Evolutionary conservation across 2,888 invertebrate species (phyloP).

Genomic region (Chydorus sphaericus): DNA sequence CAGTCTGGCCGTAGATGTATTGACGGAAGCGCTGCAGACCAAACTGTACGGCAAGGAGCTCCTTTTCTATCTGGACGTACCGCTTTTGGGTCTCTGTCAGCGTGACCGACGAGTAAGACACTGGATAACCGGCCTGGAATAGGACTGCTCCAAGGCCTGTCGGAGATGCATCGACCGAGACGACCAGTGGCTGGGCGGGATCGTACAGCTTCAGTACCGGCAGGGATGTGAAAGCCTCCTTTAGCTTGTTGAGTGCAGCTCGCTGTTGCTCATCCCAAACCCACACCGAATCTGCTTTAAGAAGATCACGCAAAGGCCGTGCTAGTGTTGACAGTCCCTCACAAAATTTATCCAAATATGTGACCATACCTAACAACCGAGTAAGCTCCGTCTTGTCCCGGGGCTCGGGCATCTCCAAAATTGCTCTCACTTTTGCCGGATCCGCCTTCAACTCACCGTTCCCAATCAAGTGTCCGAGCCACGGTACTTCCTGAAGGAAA

Average conservation of each 20-base stretch:
- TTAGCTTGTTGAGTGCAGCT: not conserved
- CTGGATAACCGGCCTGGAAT: slow-evolving; percentile 24
- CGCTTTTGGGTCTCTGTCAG: slow-evolving; percentile 26
- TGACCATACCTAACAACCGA: slow-evolving; percentile 1
- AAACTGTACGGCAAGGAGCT: slow-evolving; percentile 27
- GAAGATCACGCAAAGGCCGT: not conserved
- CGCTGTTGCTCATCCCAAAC: not conserved
- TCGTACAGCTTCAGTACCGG: not conserved
- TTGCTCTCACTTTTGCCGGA: not conserved
- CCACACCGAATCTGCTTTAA: not conserved
- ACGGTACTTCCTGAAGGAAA: not conserved
- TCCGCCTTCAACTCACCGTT: not conserved
- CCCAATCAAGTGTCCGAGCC: not conserved
- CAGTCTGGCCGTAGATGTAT: slow-evolving; percentile 29
- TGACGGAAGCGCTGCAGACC: slow-evolving; percentile 28
- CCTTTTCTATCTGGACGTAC: slow-evolving; percentile 26
- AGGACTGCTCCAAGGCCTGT: slow-evolving; percentile 26
- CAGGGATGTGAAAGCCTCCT: not conserved
- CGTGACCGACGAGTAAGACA: slow-evolving; percentile 28
- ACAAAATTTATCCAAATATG: not conserved
- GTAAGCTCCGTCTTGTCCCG: not conserved
- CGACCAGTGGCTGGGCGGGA: not conserved
- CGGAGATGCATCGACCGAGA: slow-evolving; percentile 26
- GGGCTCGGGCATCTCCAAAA: not conserved
- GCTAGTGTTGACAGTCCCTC: not conserved